phyloP scores from a whole-genome alignment of 2,113 vertebrate species.

The Echinops telfairi region DNA sequence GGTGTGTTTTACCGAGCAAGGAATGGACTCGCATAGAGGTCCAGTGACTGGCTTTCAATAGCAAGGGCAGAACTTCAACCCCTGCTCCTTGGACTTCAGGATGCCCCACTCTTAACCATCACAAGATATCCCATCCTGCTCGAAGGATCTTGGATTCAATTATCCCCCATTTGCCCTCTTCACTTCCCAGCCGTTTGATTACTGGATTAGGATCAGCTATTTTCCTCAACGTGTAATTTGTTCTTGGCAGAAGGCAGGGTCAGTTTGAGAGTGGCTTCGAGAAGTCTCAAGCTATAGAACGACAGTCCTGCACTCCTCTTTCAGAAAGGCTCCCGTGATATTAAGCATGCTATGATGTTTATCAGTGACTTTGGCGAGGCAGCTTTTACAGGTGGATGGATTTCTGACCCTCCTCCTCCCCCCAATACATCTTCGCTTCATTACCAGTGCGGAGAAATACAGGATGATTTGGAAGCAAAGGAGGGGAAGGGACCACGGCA shows the following conservation, averaged over 20 bases:
- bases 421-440: slow-evolving; percentile 60
- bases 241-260: slow-evolving; percentile 46
- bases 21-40: neutral
- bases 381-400: slow-evolving; percentile 65
- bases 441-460: slow-evolving; percentile 80
- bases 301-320: neutral
- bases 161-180: slow-evolving; percentile 12
- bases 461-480: slow-evolving; percentile 69
- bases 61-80: neutral
- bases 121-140: neutral
- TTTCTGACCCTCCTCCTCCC: slow-evolving; percentile 48
- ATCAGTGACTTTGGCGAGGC: neutral
- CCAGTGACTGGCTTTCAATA: neutral
- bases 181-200: slow-evolving; percentile 43
- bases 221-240: slow-evolving; percentile 49
- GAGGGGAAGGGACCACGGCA: slow-evolving; percentile 62
- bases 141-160: slow-evolving; percentile 38
- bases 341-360: slow-evolving; percentile 28
- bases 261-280: slow-evolving; percentile 45
- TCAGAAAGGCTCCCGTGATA: neutral
- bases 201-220: slow-evolving; percentile 67
- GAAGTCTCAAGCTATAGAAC: slow-evolving; percentile 30
- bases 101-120: neutral
- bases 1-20: neutral
- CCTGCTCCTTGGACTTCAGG: neutral